Base-by-base conservation (phyloP, 2,797 vertebrate species). In the Rhabdophis nuchalis region DNA sequence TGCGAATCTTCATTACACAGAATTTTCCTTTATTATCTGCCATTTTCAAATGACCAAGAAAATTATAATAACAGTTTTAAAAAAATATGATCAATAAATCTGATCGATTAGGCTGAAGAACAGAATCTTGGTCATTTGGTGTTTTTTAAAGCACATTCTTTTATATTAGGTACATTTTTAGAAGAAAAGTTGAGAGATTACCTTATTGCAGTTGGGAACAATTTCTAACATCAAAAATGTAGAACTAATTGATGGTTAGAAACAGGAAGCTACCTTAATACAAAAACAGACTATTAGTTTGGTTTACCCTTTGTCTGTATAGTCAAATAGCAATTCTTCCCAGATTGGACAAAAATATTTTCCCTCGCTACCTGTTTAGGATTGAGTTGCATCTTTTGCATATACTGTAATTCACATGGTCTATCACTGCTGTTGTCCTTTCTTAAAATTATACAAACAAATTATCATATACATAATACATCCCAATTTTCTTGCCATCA, bases 41-140 rank as follows among this genome's bases (percentile, higher is more conserved):
- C 53, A 9, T 90, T 94, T 93, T 93, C 86, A 85, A 88, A 23
- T 1, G 93, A 92, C 41, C 85, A 89, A 64, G 18, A 58, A 53
- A 52, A 86, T 50, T 86, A 91, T 54, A 68, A 20, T 12, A 46
- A 46, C 72, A 82, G 36, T 4, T 46, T 82, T 25, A 50, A 50
- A 12, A 82, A 82, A 46, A 82, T 82, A 46, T 46, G 36, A 46
- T 82, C 11, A 46, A 82, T 82, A 82, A 20, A 46, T 82, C 20
- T 12, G 54, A 77, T 89, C 82, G 60, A 77, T 85, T 94, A 93
- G 86, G 58, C 89, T 86, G 88, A 60, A 64, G 86, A 0, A 56
- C 90, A 91, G 11, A 0, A 0, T 0, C 0, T 89, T 90, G 86
- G 61, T 90, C 68, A 86, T 72, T 87, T 90, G 82, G 57, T 57